Evolutionary conservation across 2,888 invertebrate species (phyloP), one percentile per base, ranked within the genome.

Genomic region (Lissocephala sabroskyi): DNA sequence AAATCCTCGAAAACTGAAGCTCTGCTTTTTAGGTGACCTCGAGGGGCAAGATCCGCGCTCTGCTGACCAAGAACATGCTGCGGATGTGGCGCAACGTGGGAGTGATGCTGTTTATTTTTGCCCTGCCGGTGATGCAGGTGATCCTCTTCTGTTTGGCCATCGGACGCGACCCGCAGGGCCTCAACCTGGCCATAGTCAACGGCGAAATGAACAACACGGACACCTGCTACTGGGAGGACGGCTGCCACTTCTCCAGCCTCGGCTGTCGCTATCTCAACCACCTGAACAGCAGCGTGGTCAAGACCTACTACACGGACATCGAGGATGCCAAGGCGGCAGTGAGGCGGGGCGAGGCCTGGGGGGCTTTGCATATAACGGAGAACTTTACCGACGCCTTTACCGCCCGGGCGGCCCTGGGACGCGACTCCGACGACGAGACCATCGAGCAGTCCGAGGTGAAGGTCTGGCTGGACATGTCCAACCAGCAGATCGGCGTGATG

Each of bases 401-500:
- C 0, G 94, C 94, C 1, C 87, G 95, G 62, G 89, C 94, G 84
- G 90, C 91, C 19, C 85, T 94, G 57, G 93, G 89, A 33, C 91
- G 91, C 70, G 92, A 93, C 17, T 90, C 94, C 0, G 95, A 95
- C 78, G 92, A 94, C 53, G 95, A 95, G 66, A 95, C 94, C 0
- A 88, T 96, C 45, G 91, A 92, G 60, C 92, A 93, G 58, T 95
- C 95, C 39, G 95, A 95, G 81, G 90, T 96, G 52, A 88, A 93
- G 77, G 93, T 96, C 44, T 94, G 94, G 92, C 88, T 96, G 50
- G 96, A 96, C 83, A 94, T 96, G 93, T 94, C 95, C 65, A 97
- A 96, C 89, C 96, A 97, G 82, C 96, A 97, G 86, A 95, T 97
- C 68, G 94, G 95, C 0, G 88, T 96, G 70, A 93, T 95, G 87